Percentiles rank a stretch among this genome's conserved stretches.
These are phyloP conservation scores for Belonocnema kinseyi DNA, from an alignment of 1,140 invertebrate genomes.

Conservation along the genomic window DNA sequence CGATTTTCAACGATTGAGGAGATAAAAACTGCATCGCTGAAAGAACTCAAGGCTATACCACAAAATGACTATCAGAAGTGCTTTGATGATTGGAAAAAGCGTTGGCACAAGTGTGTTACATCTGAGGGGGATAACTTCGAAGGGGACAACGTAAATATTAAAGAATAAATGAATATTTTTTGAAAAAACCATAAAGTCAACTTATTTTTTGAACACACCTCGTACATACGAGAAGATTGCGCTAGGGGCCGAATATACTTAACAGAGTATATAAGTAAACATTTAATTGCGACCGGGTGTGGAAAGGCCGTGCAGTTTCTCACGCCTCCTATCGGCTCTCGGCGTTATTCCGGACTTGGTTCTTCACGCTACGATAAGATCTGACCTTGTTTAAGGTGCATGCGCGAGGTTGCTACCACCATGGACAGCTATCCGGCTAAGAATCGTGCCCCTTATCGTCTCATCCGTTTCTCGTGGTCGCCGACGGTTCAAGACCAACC, in stretches of 20 bases:
- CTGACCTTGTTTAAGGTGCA: constrained; percentile 31
- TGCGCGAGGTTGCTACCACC: constrained; percentile 30
- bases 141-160: too few relatives aligned
- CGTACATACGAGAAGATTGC: too few relatives aligned
- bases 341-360: constrained; percentile 28
- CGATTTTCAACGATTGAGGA: too few relatives aligned
- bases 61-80: too few relatives aligned
- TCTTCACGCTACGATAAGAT: constrained; percentile 29
- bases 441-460: constrained; percentile 28
- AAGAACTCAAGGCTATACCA: too few relatives aligned
- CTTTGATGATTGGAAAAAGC: too few relatives aligned
- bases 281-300: constrained; percentile 25
- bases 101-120: too few relatives aligned
- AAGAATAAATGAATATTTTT: too few relatives aligned
- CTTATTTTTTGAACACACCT: too few relatives aligned
- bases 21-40: too few relatives aligned
- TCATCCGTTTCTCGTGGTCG: constrained; percentile 20
- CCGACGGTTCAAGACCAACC: constrained; percentile 13
- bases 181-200: too few relatives aligned
- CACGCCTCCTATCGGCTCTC: constrained; percentile 15
- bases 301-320: constrained; percentile 25
- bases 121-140: too few relatives aligned
- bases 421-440: constrained; percentile 19
- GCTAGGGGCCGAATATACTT: background rate
- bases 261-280: background rate